Conservation (phyloP, 2,888 invertebrate species). For the Crematogaster levior region DNA sequence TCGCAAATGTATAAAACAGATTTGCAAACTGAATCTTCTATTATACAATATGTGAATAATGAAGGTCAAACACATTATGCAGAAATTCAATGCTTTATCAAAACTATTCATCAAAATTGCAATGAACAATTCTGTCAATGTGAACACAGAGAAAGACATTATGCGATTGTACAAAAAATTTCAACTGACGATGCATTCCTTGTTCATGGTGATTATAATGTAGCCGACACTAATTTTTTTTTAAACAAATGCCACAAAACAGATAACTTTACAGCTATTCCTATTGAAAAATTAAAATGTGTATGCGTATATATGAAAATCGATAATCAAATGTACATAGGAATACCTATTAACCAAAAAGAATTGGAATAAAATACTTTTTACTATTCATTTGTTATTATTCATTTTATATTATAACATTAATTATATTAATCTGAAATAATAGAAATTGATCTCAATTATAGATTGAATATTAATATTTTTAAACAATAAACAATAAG, state of each 20-base stretch:
- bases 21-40: slow-evolving; percentile 1
- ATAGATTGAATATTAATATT: not conserved
- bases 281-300: not conserved
- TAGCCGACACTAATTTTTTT: not conserved
- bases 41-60: slow-evolving; percentile 5
- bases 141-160: slow-evolving; percentile 1
- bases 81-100: slow-evolving; percentile 17
- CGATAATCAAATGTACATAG: slow-evolving; percentile 5
- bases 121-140: not conserved
- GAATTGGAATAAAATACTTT: slow-evolving; percentile 8
- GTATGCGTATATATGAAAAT: not conserved
- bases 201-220: not conserved
- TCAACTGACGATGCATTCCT: not conserved
- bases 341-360: slow-evolving; percentile 7
- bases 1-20: slow-evolving; percentile 4
- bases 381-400: not conserved
- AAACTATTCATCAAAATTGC: slow-evolving; percentile 2
- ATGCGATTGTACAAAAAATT: slow-evolving; percentile 3
- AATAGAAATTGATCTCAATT: not conserved
- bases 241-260: slow-evolving; percentile 3
- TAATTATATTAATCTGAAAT: not conserved
- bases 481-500: too few relatives aligned
- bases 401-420: not conserved
- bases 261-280: not conserved
- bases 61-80: not conserved